Evolutionary conservation across 2,888 invertebrate genomes (phyloP).

Genomic region (Caenorhabditis doughertyi): DNA sequence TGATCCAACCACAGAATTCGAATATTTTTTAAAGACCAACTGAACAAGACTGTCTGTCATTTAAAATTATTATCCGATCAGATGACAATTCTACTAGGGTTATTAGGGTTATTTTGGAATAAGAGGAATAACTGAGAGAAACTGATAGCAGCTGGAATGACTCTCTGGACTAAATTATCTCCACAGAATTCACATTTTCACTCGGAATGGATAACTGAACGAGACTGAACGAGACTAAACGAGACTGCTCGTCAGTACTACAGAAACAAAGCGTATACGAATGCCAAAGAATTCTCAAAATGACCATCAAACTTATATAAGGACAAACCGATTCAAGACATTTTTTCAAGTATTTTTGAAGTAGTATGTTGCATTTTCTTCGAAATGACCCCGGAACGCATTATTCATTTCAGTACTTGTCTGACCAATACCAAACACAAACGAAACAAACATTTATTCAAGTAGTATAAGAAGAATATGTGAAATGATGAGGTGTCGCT

Average conservation of each 20-base stretch:
- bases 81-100: no score
- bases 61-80: no score
- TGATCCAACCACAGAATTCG: no score
- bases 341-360: conserved; percentile 28
- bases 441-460: conserved; percentile 51
- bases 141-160: neutral
- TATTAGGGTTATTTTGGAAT: no score
- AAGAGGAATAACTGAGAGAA: neutral
- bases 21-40: no score
- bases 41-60: no score
- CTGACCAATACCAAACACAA: conserved; percentile 20
- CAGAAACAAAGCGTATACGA: no score
- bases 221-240: no score
- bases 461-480: conserved; percentile 4
- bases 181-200: no score
- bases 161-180: no score
- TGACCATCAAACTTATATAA: neutral
- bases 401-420: conserved; percentile 1
- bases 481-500: conserved; percentile 43
- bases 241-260: no score
- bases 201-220: no score
- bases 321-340: neutral
- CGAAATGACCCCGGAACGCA: conserved; percentile 46
- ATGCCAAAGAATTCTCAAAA: neutral
- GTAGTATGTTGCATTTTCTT: neutral